A percentile compares a stretch with the other conserved stretches of the same genome.
These are phyloP conservation scores for Onchidella celtica DNA, from an alignment of 2,888 invertebrate species.

Conservation along the genomic window DNA sequence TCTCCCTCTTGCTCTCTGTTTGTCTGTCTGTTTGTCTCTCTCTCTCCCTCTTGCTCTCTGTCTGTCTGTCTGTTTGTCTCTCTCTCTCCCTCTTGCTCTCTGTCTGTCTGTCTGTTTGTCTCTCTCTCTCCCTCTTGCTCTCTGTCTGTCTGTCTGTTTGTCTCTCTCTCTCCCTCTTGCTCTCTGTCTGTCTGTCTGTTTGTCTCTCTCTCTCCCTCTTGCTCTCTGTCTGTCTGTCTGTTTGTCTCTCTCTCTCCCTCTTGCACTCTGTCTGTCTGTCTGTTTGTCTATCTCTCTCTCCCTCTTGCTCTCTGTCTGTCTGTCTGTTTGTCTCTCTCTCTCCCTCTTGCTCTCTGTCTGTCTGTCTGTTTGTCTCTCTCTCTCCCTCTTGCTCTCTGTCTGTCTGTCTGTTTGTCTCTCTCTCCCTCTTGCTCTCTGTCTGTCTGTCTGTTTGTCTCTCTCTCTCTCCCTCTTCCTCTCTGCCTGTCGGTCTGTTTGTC, in stretches of 20 bases:
- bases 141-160: background rate
- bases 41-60: background rate
- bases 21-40: background rate
- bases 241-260: background rate
- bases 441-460: too few species aligned
- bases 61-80: background rate
- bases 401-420: background rate
- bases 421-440: background rate
- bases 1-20: background rate
- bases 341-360: background rate
- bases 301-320: too few species aligned
- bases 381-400: background rate
- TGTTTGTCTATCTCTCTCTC: too few species aligned
- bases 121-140: background rate
- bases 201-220: background rate
- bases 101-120: background rate
- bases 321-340: background rate
- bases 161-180: background rate
- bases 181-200: background rate
- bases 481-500: too few species aligned
- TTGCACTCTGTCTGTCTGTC: background rate
- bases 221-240: background rate
- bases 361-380: background rate
- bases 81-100: background rate
- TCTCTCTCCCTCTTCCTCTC: too few species aligned